Conservation (phyloP, 2,113 vertebrate genomes). For the Nothocercus nigrocapillus region DNA sequence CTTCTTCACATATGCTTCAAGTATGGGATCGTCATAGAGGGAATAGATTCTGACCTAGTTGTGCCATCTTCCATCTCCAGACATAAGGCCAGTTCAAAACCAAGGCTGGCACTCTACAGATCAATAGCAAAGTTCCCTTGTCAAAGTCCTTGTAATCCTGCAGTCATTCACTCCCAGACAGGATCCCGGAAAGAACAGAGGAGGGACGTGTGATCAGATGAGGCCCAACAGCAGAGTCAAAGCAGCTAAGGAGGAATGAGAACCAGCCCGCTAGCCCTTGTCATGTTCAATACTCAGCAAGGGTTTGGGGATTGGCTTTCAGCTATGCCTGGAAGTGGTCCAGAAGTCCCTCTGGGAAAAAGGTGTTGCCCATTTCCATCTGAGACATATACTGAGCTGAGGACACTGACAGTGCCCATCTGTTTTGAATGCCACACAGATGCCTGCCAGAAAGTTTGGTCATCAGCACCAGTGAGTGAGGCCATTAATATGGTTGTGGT, state of each 20-base stretch:
- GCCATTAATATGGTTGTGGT: not conserved
- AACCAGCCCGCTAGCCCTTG: not conserved
- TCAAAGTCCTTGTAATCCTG: not conserved
- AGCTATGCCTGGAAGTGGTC: not conserved
- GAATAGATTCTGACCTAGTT: not conserved
- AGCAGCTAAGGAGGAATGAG: not conserved
- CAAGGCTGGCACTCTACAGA: not conserved
- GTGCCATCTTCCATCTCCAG: not conserved
- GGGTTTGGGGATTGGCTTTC: not conserved
- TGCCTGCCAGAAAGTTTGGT: not conserved
- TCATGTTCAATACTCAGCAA: not conserved
- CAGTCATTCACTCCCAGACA: not conserved
- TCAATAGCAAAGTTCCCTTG: not conserved
- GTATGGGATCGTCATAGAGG: not conserved
- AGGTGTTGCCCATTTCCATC: not conserved
- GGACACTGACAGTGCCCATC: not conserved
- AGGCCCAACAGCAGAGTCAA: not conserved
- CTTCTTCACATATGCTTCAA: not conserved
- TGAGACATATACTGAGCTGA: not conserved
- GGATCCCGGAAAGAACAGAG: not conserved
- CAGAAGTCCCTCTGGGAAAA: not conserved
- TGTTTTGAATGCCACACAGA: not conserved
- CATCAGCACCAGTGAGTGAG: not conserved
- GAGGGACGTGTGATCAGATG: not conserved
- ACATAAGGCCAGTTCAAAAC: not conserved